These are phyloP conservation scores for Eubasilissa splendida DNA, from an alignment of 2,888 invertebrate genomes.

Conservation along the genomic window DNA sequence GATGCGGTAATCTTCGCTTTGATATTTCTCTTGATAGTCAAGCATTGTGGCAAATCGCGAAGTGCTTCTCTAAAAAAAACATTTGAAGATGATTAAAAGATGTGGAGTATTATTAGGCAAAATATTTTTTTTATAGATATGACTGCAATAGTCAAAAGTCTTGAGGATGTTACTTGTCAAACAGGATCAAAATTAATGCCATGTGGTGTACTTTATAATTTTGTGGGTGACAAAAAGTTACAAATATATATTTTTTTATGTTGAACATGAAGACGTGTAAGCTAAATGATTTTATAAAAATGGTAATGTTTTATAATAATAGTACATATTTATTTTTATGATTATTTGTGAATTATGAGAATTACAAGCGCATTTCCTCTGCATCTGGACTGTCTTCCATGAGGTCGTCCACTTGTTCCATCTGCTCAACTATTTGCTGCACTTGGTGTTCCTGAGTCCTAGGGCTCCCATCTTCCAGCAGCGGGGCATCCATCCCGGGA, in stretches of 20 bases:
- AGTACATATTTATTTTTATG: not conserved
- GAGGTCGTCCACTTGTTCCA: constrained; percentile 76
- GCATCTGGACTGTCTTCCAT: constrained; percentile 78
- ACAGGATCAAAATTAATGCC: no score
- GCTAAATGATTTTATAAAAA: no score
- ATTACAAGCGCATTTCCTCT: constrained; percentile 76
- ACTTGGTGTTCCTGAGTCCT: constrained; percentile 69
- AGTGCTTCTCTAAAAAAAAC: constrained; percentile 74
- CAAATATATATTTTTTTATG: no score
- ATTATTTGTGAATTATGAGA: not conserved
- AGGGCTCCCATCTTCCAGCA: constrained; percentile 53
- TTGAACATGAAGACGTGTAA: no score
- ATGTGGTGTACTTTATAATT: no score
- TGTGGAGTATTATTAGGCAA: not conserved
- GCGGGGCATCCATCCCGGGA: constrained; percentile 35
- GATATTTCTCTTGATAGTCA: constrained; percentile 79
- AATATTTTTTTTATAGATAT: no score
- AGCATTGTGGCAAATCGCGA: constrained; percentile 78
- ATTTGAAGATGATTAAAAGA: not conserved
- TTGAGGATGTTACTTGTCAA: no score
- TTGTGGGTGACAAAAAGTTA: no score
- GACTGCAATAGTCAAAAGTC: no score
- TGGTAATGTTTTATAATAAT: not conserved
- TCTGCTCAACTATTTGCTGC: constrained; percentile 75
- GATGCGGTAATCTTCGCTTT: constrained; percentile 76